Evolutionary conservation across 92 coral and sea anemone species (phyloP).

Genomic region (Nematostella vectensis): DNA sequence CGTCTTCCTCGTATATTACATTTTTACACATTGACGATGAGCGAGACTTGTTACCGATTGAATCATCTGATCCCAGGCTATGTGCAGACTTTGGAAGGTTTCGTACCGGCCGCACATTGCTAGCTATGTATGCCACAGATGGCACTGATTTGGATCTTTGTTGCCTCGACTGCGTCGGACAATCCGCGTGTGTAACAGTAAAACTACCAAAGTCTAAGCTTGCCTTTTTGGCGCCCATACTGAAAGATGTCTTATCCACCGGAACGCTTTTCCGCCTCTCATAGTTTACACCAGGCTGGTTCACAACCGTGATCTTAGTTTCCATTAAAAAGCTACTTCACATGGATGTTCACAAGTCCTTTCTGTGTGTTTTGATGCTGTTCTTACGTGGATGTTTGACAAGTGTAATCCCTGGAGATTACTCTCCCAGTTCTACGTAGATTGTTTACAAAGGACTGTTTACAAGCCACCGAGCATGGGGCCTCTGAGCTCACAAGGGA

Average conservation of each 20-base stretch:
- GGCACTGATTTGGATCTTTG: slow-evolving; percentile 9
- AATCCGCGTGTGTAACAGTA: slow-evolving; percentile 19
- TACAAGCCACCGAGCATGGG: too few species aligned
- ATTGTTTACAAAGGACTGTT: too few species aligned
- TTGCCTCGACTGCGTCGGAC: not conserved
- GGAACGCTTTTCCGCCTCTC: slow-evolving; percentile 18
- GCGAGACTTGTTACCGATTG: slow-evolving; percentile 11
- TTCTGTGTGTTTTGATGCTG: too few species aligned
- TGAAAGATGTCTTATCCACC: not conserved
- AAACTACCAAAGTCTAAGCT: slow-evolving; percentile 16
- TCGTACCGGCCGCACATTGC: not conserved
- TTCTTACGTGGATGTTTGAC: too few species aligned
- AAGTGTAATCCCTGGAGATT: too few species aligned
- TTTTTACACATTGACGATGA: slow-evolving; percentile 20
- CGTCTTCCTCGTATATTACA: slow-evolving; percentile 21
- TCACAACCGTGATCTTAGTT: too few species aligned
- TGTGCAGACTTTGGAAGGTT: not conserved
- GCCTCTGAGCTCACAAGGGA: too few species aligned
- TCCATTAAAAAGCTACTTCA: too few species aligned
- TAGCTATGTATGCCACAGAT: not conserved
- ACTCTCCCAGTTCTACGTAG: too few species aligned
- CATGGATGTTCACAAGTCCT: too few species aligned
- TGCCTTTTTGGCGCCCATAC: not conserved
- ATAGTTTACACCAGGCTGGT: too few species aligned
- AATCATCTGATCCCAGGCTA: slow-evolving; percentile 4